These are phyloP conservation scores for Erethizon dorsatum DNA, from an alignment of 2,797 vertebrate species.

Conservation along the genomic window DNA sequence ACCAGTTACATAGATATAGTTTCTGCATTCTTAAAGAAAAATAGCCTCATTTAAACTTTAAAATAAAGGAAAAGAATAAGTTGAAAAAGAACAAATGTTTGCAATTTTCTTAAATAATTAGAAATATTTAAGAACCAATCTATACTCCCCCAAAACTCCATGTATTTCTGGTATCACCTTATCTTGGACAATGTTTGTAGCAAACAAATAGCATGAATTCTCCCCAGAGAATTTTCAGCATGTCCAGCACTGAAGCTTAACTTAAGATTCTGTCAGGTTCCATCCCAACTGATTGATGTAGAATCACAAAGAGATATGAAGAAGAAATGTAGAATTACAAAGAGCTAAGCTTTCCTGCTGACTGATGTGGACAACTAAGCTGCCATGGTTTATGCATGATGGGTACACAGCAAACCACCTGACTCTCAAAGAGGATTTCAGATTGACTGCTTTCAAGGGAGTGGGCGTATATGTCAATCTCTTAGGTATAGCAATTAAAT, in stretches of 20 bases:
- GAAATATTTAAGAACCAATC: slow-evolving; percentile 45
- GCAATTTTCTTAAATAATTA: slow-evolving; percentile 48
- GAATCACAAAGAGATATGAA: slow-evolving; percentile 51
- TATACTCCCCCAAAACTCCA: not conserved
- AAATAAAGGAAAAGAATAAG: slow-evolving; percentile 67
- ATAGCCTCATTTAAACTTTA: slow-evolving; percentile 51
- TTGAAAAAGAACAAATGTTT: slow-evolving; percentile 66
- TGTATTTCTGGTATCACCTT: slow-evolving; percentile 45
- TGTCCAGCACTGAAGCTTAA: not conserved
- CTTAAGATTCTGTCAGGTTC: not conserved
- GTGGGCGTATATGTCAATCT: slow-evolving; percentile 21
- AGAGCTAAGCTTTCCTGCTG: slow-evolving; percentile 21
- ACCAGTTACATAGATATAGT: slow-evolving; percentile 39
- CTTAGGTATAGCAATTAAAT: slow-evolving; percentile 53
- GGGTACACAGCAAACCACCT: not conserved
- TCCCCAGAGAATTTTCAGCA: not conserved
- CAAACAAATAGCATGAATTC: slow-evolving; percentile 54
- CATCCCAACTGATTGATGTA: not conserved
- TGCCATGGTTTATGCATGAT: not conserved
- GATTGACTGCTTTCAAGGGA: slow-evolving; percentile 51
- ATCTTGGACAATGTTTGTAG: slow-evolving; percentile 6
- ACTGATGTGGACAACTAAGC: not conserved
- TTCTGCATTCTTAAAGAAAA: slow-evolving; percentile 14
- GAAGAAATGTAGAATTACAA: slow-evolving; percentile 31
- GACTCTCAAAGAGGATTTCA: slow-evolving; percentile 75